phyloP scores from a whole-genome alignment of 1,140 invertebrate species.

The Eciton burchellii region DNA sequence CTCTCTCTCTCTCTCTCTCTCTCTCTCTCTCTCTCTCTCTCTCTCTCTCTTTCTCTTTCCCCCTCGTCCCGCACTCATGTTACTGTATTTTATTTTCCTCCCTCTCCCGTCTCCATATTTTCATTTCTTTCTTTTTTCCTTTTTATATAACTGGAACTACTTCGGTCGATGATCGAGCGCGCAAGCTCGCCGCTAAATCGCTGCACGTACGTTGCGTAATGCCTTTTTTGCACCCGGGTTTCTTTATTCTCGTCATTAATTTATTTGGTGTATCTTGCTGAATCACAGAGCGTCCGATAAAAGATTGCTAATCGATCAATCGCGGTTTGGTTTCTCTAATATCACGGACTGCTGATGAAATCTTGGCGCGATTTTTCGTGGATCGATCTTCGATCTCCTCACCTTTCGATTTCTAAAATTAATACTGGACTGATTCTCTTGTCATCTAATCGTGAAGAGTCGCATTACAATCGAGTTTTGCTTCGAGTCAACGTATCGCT shows the following conservation, averaged over 20 bases:
- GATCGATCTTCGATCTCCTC: too few relatives aligned
- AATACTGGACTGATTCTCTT: neutral
- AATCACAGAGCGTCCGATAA: constrained; percentile 8
- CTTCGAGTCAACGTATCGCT: neutral
- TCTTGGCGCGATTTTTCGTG: neutral
- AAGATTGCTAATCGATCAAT: constrained; percentile 7
- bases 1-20: too few relatives aligned
- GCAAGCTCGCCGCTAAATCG: too few relatives aligned
- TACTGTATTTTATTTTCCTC: too few relatives aligned
- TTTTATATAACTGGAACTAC: too few relatives aligned
- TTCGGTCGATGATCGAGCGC: too few relatives aligned
- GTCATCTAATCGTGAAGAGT: neutral
- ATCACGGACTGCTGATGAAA: neutral
- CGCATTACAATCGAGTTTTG: neutral
- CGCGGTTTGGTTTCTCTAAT: neutral
- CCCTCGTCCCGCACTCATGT: neutral
- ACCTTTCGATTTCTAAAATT: neutral
- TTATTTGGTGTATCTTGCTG: neutral
- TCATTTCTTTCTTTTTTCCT: too few relatives aligned
- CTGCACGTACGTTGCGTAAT: too few relatives aligned
- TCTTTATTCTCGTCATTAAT: neutral
- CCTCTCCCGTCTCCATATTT: too few relatives aligned
- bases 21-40: too few relatives aligned
- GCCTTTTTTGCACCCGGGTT: neutral
- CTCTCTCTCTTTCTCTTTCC: too few relatives aligned